Base-by-base conservation (phyloP, 2,113 vertebrate species). In the Colistium nudipinnis region DNA sequence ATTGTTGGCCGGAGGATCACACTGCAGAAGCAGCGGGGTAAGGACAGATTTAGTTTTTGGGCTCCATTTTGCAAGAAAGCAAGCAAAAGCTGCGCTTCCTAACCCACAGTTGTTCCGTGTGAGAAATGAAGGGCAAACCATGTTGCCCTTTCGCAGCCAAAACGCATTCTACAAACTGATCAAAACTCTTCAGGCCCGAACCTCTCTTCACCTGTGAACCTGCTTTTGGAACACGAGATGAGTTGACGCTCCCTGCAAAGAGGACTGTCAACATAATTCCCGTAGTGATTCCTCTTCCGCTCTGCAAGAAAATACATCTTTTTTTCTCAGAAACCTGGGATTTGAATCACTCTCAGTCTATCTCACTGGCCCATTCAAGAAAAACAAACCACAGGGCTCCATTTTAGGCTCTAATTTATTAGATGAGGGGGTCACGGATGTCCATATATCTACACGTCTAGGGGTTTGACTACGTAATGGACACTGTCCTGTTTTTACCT, bases 181-280 rank as follows among this genome's bases (percentile, higher is more conserved):
- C 72, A 87, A 82, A n/a, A 84, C 76, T 70, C 74, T 38, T 41
- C n/a, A n/a, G 19, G 78, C 64, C 61, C 38, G 27, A 52, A 36
- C 74, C 60, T 70, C 30, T 61, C 67, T 69, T 75, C 72, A 84
- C 82, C 84, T 60, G 39, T 65, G 60, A 83, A 88, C 77, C 72
- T 57, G 52, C 51, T 80, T n/a, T 41, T 64, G 81, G 51, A 84
- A 82, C 81, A 76, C 70, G 22, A 80, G 73, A 85, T 78, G 80
- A 81, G 76, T 82, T 70, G 75, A 85, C 8, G 64, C 61, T 76
- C 62, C 45, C 69, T 76, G 76, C 55, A 86, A 90, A 86, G 72
- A 76, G 74, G 81, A 73, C 84, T 88, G 88, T 89, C 85, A 89
- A 78, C 70, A 74, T 86, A 73, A 91, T 84, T 89, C 81, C 72